Evolutionary conservation across 1,140 invertebrate genomes (phyloP).

Genomic region (Coenobita brevimanus): DNA sequence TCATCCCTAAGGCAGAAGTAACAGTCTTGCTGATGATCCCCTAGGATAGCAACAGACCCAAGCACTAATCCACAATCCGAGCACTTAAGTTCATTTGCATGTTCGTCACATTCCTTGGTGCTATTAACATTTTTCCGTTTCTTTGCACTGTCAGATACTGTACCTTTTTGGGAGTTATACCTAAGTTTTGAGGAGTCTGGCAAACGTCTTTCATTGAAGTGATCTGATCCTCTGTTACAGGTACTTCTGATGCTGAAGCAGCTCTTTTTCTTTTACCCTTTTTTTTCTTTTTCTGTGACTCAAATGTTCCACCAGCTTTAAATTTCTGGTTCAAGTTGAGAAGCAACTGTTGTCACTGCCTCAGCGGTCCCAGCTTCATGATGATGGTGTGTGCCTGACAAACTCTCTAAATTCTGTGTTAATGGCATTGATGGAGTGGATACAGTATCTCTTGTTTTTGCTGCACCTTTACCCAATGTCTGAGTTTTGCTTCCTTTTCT

Average conservation of each 20-base stretch:
- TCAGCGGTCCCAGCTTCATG: not conserved
- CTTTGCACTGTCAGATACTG: slow-evolving; percentile 10
- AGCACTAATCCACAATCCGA: slow-evolving; percentile 53
- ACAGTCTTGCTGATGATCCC: slow-evolving; percentile 65
- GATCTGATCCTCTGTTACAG: not conserved
- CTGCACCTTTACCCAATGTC: not conserved
- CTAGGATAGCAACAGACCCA: slow-evolving; percentile 47
- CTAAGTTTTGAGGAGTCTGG: not conserved
- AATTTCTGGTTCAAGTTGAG: not conserved
- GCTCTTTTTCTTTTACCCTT: slow-evolving; percentile 45
- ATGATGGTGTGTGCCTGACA: no score
- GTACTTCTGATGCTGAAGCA: slow-evolving; percentile 19
- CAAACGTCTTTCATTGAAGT: not conserved
- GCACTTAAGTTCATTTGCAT: slow-evolving; percentile 40
- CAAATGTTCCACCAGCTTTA: not conserved
- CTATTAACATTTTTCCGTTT: slow-evolving; percentile 29
- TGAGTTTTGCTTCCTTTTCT: slow-evolving; percentile 16
- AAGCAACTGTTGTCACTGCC: not conserved
- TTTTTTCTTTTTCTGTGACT: slow-evolving; percentile 21
- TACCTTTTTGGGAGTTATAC: slow-evolving; percentile 22
- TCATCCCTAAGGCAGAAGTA: slow-evolving; percentile 67
- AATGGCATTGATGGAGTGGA: no score
- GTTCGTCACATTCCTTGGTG: not conserved
- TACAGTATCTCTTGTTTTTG: no score
- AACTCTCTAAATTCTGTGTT: no score